Evolutionary conservation across 1,140 invertebrate genomes (phyloP), one percentile per base, ranked within the genome.

Genomic region (Leptestheria dahalacensis): DNA sequence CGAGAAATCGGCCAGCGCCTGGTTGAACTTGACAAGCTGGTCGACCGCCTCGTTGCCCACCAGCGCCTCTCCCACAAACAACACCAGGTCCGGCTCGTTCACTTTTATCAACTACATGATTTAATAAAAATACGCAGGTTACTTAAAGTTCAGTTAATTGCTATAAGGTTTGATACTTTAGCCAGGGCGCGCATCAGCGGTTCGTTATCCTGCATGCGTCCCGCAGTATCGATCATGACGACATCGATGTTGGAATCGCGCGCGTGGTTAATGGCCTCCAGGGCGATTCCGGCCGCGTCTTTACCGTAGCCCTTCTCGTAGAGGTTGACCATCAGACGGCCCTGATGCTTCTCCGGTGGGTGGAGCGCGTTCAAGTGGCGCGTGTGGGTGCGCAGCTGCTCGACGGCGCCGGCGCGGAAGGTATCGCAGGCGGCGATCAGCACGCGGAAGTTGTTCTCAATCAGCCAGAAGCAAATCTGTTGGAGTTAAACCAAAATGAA

Each of bases 31-130:
- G 0, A 92, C 86, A 49, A 99, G 77, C 72, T 99, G 97, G 76
- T 99, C 97, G 24, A 99, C 95, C 51, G 96, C 97, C 74, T 99
- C 97, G 72, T 99, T 99, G n/a, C 97, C 97, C 15, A 99, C 97
- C 1, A 99, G 74, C 0, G 97, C 97, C 74, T 99, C 97, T 1
- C 97, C 97, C 4, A 99, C 97, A 74, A 99, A 99, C 10, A 99
- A 74, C 2, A 99, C 94, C 63, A 99, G 77, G 75, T 99, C 96
- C 0, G 97, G 97, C 66, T 93, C 83, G 72, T 99, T 99, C 15
- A 96, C 79, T 65, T 82, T 78, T 62, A 87, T 84, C 62, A 86
- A 68, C 79, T 82, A 66, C 49, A 68, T 69, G 46, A 46, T 48
- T 9, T 50, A 62, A n/a, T n/a, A n/a, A n/a, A n/a, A 12, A 47